Evolutionary conservation across 2,888 invertebrate genomes (phyloP).

Genomic region (Drosophila mulleri): DNA sequence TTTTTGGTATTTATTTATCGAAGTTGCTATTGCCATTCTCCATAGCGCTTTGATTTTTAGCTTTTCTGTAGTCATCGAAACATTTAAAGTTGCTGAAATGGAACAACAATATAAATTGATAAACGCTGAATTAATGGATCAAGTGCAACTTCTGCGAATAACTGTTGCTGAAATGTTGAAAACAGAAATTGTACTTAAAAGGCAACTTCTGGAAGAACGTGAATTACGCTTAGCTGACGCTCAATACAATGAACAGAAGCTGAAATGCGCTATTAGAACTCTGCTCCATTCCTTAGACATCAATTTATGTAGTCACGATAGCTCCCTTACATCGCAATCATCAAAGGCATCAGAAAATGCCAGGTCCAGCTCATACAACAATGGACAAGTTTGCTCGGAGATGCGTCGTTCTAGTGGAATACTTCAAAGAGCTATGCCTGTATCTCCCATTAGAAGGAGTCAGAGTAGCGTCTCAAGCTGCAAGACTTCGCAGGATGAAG

Average conservation of each 20-base stretch:
- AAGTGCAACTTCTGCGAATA: constrained; percentile 38
- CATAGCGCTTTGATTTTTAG: neutral
- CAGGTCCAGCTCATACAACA: constrained; percentile 1
- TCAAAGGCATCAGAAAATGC: constrained; percentile 2
- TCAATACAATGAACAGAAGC: constrained; percentile 31
- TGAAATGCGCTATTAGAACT: constrained; percentile 34
- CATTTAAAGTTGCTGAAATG: constrained; percentile 34
- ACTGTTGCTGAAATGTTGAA: constrained; percentile 19
- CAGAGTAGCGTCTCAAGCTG: neutral
- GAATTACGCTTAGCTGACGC: constrained; percentile 25
- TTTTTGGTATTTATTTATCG: neutral
- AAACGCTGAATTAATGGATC: constrained; percentile 29
- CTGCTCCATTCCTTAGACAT: constrained; percentile 19
- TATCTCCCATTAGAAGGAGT: constrained; percentile 23
- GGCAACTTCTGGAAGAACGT: constrained; percentile 32
- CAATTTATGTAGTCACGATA: constrained; percentile 2
- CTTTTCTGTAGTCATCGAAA: constrained; percentile 17
- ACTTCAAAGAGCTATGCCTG: constrained; percentile 3
- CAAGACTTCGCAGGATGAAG: neutral
- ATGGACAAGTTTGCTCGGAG: constrained; percentile 13
- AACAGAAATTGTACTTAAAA: constrained; percentile 20
- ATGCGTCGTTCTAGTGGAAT: constrained; percentile 36
- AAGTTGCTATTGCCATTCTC: neutral
- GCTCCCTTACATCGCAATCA: neutral
- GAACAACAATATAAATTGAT: constrained; percentile 39